phyloP scores from a whole-genome alignment of 2,113 vertebrate species.

The Oreotrochilus melanogaster region DNA sequence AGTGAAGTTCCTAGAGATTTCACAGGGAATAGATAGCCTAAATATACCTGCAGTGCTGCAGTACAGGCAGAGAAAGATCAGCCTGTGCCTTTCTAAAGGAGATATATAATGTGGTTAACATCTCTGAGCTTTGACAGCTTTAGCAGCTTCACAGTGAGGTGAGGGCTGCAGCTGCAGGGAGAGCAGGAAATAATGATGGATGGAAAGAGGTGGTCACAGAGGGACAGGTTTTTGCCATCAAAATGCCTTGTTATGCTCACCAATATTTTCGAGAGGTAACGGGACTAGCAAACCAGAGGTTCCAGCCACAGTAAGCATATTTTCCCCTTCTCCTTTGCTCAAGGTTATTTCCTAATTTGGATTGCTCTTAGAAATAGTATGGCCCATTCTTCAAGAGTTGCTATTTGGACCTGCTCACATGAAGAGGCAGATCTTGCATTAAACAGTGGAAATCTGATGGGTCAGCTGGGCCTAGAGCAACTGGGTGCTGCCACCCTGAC shows the following conservation, averaged over 20 bases:
- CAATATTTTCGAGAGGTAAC: neutral
- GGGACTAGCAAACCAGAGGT: neutral
- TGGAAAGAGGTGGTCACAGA: neutral
- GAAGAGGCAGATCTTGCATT: neutral
- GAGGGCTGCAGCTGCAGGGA: neutral
- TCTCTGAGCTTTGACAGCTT: neutral
- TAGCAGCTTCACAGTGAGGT: neutral
- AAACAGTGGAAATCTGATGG: neutral
- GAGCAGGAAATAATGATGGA: neutral
- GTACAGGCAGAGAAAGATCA: neutral
- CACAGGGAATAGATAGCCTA: neutral
- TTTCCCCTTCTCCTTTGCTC: neutral
- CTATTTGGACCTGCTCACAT: neutral
- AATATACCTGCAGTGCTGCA: neutral
- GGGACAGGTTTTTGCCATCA: neutral
- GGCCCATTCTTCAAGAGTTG: neutral
- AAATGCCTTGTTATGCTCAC: neutral
- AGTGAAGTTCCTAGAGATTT: neutral
- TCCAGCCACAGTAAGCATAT: neutral
- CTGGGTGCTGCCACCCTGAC: no score
- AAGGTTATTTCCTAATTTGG: neutral
- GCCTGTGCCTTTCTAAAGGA: neutral
- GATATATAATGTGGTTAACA: neutral
- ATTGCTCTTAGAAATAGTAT: neutral
- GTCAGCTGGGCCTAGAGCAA: neutral